Evolutionary conservation across 2,113 vertebrate genomes (phyloP).

Genomic region (Urocynchramus pylzowi): DNA sequence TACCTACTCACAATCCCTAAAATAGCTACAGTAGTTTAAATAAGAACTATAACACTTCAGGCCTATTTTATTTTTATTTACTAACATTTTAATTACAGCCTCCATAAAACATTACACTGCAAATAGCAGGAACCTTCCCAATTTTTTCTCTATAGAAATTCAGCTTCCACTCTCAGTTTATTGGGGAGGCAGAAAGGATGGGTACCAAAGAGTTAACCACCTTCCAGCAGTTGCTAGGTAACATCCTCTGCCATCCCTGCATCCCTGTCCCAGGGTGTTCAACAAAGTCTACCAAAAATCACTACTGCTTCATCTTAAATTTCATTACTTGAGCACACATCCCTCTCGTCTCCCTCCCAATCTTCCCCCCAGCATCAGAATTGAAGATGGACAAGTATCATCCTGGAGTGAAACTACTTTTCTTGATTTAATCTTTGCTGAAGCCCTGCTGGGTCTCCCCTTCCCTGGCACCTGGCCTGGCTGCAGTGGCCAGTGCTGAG

Average conservation of each 20-base stretch:
- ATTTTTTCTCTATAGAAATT: not conserved
- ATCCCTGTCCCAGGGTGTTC: not conserved
- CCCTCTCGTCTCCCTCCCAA: not conserved
- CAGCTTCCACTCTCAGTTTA: not conserved
- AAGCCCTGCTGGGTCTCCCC: not conserved
- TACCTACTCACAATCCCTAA: not conserved
- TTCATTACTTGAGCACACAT: not conserved
- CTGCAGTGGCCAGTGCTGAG: not conserved
- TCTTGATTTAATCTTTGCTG: not conserved
- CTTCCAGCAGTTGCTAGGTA: constrained; percentile 40
- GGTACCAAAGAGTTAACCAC: not conserved
- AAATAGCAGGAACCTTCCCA: not conserved
- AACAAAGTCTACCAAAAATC: not conserved
- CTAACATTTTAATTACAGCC: not conserved
- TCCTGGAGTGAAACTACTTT: not conserved
- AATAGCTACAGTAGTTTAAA: not conserved
- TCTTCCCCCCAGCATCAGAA: not conserved
- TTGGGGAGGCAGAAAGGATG: not conserved
- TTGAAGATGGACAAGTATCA: not conserved
- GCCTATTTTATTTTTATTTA: not conserved
- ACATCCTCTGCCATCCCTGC: not conserved
- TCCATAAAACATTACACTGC: not conserved
- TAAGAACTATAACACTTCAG: not conserved
- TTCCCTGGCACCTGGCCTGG: not conserved
- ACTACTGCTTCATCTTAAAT: not conserved